Evolutionary conservation across 2,888 invertebrate species (phyloP), one percentile per base, ranked within the genome.

Genomic region (Baccha elongata): DNA sequence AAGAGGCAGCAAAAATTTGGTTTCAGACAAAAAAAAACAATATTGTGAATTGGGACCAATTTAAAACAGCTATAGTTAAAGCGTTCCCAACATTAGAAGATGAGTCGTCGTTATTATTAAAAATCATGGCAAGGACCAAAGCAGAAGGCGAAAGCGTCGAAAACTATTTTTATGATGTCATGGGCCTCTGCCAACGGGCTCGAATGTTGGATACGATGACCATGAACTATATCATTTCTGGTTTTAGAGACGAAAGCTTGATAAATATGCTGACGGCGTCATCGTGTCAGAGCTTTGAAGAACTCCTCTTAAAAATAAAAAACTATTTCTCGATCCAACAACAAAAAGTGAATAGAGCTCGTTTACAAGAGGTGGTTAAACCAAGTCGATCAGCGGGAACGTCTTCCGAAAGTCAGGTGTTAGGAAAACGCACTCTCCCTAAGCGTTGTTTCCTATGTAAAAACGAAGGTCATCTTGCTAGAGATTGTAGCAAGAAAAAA

Each of bases 1-100:
- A 53, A 53, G 35, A 53, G 21, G 35, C 53, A 8, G 53, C 53
- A 2, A 53, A 35, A 53, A 35, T 53, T 15, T 53, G 53, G 53
- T 53, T 53, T 32, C 53, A 53, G 11, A 32, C 11, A 0, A 15
- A 53, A 53, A n/a, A 53, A 32, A 10, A n/a, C n/a, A 53, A 15
- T n/a, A 10, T 19, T 21, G 44, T 19, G 37, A 35, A 3, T 4
- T 48, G 48, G 48, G 53, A 53, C 3, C 32, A 53, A 17, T 53
- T 53, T 2, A 35, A 35, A 17, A 53, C 13, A 5, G 32, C 8
- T 3, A n/a, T 53, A 2, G 11, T 53, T 10, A 53, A 35, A 13
- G 35, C 32, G 1, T 53, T 53, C 32, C 53, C 53, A 5, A 10
- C 17, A 35, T 17, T 32, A 3, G 32, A 35, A 53, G 53, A 53